phyloP scores from a whole-genome alignment of 2,113 vertebrate genomes.

The Scomber japonicus region DNA sequence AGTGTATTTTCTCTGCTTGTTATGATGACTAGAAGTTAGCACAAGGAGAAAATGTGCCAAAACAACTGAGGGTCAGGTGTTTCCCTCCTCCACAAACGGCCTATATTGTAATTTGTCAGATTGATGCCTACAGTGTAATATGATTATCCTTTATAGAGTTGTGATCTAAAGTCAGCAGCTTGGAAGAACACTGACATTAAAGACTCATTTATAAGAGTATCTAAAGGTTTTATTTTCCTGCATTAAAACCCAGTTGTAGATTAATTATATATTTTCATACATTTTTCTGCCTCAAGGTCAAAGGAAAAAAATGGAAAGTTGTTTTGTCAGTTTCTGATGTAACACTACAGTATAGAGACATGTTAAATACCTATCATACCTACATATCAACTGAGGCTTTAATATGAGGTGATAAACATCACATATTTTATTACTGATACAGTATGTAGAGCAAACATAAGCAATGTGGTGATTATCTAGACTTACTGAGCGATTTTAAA shows the following conservation, averaged over 20 bases:
- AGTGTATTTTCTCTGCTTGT: constrained; percentile 30
- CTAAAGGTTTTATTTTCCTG: neutral
- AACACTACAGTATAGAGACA: neutral
- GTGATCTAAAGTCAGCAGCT: neutral
- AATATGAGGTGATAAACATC: neutral
- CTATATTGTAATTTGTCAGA: constrained; percentile 22
- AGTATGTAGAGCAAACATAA: neutral
- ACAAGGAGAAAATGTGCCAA: constrained; percentile 16
- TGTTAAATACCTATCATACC: neutral
- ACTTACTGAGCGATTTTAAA: neutral
- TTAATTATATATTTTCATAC: no score
- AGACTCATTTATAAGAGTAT: neutral
- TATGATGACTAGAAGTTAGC: constrained; percentile 16
- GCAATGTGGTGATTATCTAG: neutral
- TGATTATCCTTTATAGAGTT: constrained; percentile 9
- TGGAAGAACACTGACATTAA: neutral
- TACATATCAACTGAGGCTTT: neutral
- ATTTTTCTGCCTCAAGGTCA: no score
- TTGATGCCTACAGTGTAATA: constrained; percentile 1
- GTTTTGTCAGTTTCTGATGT: neutral
- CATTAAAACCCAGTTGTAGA: no score
- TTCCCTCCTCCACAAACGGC: constrained; percentile 56
- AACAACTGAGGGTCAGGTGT: constrained; percentile 50
- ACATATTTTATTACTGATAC: neutral
- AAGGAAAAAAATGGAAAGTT: neutral